These are phyloP conservation scores for Sciurus niger DNA, from an alignment of 2,113 vertebrate genomes.

Conservation along the genomic window DNA sequence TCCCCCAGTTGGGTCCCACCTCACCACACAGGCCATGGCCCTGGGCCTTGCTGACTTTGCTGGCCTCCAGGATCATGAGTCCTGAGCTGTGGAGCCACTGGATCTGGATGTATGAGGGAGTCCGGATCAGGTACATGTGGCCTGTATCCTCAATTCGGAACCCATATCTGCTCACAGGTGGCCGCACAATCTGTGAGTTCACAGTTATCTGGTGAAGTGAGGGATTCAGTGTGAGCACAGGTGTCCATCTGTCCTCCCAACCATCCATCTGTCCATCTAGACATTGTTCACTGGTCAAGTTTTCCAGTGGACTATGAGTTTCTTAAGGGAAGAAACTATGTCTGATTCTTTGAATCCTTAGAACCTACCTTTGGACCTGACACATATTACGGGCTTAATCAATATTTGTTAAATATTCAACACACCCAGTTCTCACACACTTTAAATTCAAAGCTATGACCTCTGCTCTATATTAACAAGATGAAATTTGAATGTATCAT, in stretches of 20 bases:
- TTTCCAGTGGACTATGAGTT: background rate
- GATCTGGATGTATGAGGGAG: constrained; percentile 93
- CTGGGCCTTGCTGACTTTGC: constrained; percentile 88
- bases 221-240: background rate
- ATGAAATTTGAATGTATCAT: background rate
- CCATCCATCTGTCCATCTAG: background rate
- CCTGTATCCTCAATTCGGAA: constrained; percentile 97
- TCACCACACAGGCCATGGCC: constrained; percentile 95
- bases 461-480: background rate
- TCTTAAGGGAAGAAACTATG: background rate
- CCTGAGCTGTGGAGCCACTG: constrained; percentile 98
- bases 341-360: background rate
- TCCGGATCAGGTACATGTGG: constrained; percentile 95
- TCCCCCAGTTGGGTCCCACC: constrained; percentile 62
- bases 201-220: constrained; percentile 91
- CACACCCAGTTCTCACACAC: background rate
- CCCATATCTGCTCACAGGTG: constrained; percentile 94
- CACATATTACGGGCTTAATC: background rate
- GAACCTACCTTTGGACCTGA: background rate
- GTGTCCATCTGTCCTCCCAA: background rate
- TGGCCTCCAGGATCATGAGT: constrained; percentile 95
- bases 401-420: constrained; percentile 15
- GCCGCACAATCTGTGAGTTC: constrained; percentile 93
- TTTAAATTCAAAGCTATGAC: constrained; percentile 54
- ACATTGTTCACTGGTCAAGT: background rate